Percentiles rank a stretch among this genome's conserved stretches.
phyloP scores from a whole-genome alignment of 2,113 vertebrate genomes.

The Actenoides lindsayi region DNA sequence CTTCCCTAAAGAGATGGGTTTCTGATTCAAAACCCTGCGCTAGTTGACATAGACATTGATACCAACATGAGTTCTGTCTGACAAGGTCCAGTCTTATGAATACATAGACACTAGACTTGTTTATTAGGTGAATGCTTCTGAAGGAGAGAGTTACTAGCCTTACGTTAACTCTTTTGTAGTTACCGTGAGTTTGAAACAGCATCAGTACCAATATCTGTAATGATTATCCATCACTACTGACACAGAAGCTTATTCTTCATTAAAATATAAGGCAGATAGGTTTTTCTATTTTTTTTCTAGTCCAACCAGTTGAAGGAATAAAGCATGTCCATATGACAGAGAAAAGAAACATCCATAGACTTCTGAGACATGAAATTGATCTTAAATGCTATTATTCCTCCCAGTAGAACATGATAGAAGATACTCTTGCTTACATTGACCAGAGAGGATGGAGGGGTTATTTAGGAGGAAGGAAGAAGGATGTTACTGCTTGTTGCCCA shows the following conservation, averaged over 20 bases:
- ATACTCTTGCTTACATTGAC: background rate
- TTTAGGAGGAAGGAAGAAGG: background rate
- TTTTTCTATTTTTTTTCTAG: background rate
- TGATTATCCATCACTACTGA: background rate
- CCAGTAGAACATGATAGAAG: background rate
- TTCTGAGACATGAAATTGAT: background rate
- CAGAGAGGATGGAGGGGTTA: background rate
- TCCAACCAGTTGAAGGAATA: background rate
- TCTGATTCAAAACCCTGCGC: background rate
- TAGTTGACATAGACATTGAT: background rate
- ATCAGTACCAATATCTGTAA: background rate
- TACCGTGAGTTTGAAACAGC: background rate
- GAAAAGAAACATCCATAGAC: background rate
- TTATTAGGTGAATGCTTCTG: background rate
- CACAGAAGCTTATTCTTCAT: background rate
- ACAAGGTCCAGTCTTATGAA: background rate
- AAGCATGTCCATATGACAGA: background rate
- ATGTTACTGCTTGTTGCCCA: background rate
- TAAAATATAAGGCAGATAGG: background rate
- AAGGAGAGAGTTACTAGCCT: background rate
- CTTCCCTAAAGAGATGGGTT: background rate
- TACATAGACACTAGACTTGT: background rate
- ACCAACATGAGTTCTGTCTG: background rate
- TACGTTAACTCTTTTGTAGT: background rate
- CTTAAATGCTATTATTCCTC: background rate